phyloP scores from a whole-genome alignment of 2,888 invertebrate species.

The Amorpha juglandis region DNA sequence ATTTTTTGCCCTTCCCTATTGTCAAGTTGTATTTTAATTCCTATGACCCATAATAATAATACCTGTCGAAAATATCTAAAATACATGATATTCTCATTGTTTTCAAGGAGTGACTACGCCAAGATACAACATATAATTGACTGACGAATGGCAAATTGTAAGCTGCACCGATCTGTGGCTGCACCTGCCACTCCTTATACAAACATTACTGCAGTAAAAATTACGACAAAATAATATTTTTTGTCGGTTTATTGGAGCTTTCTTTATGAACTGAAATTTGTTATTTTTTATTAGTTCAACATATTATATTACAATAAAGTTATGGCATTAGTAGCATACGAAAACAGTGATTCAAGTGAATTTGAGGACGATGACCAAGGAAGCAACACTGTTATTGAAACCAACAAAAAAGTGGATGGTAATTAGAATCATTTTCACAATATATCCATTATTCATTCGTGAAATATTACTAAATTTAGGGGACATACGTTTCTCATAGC shows the following conservation, averaged over 20 bases:
- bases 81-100: background rate
- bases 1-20: too few species aligned
- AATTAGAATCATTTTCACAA: background rate
- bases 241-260: too few species aligned
- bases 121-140: too few species aligned
- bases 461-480: too few species aligned
- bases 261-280: background rate
- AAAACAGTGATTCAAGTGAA: conserved; percentile 79
- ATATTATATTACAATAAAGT: background rate
- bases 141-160: too few species aligned
- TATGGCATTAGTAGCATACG: conserved; percentile 88
- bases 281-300: background rate
- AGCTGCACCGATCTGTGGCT: too few species aligned
- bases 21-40: background rate
- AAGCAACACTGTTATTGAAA: conserved; percentile 30
- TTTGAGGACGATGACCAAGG: conserved; percentile 62
- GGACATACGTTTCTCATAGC: too few species aligned
- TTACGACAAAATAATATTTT: background rate
- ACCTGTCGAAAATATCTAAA: background rate
- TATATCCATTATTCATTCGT: too few species aligned
- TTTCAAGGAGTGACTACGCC: too few species aligned
- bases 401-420: background rate
- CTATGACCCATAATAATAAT: background rate
- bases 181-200: too few species aligned
- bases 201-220: background rate